Conservation (phyloP, 2,888 invertebrate species). For the Agriopis aurantiaria region DNA sequence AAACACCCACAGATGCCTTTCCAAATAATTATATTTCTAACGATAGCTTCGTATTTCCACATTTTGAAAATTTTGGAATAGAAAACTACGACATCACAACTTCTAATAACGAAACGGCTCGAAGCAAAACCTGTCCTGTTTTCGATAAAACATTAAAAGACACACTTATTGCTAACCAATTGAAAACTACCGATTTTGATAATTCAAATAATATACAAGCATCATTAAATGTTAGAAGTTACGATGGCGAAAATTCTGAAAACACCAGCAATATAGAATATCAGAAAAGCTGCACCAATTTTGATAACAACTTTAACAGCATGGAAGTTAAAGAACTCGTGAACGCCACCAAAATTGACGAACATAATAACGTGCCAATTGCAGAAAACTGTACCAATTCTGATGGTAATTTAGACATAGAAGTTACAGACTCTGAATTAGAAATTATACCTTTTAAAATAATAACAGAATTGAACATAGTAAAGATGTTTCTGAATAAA, state of each 20-base stretch:
- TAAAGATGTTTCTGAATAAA: conserved; percentile 62
- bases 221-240: neutral
- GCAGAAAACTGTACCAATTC: conserved; percentile 14
- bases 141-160: conserved; percentile 5
- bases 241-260: neutral
- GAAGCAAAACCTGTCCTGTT: neutral
- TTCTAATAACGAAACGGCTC: neutral
- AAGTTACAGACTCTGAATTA: conserved; percentile 45
- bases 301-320: conserved; percentile 17
- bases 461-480: conserved; percentile 70
- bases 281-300: conserved; percentile 8
- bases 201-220: conserved; percentile 11
- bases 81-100: too few species aligned
- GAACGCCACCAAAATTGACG: neutral
- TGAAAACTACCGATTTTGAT: neutral
- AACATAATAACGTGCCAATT: neutral
- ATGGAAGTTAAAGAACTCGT: conserved; percentile 25
- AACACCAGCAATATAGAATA: conserved; percentile 1
- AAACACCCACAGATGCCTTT: neutral
- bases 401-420: conserved; percentile 36
- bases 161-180: neutral
- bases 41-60: neutral
- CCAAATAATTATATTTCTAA: neutral
- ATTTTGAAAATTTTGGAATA: conserved; percentile 5
- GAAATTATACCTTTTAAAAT: conserved; percentile 72